A percentile compares a stretch with the other conserved stretches of the same genome.
These are phyloP conservation scores for Xestia c-nigrum DNA, from an alignment of 2,888 invertebrate species.

Conservation along the genomic window DNA sequence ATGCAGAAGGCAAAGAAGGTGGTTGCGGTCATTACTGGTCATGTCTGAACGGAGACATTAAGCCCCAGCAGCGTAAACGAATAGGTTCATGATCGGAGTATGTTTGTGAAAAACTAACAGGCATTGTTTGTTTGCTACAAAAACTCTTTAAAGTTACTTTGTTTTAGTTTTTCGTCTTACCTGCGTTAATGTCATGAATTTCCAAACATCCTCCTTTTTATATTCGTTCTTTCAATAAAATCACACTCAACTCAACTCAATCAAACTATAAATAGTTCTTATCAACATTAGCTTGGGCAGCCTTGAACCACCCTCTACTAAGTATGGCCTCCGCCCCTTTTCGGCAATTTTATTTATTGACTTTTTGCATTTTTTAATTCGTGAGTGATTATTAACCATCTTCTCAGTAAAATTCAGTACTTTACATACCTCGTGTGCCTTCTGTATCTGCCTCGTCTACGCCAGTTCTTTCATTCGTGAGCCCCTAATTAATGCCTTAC, in stretches of 20 bases:
- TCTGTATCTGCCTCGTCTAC: conserved; percentile 11
- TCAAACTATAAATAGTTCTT: background rate
- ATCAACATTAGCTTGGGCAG: background rate
- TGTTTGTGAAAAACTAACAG: background rate
- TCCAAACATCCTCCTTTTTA: background rate
- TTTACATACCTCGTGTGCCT: conserved; percentile 7
- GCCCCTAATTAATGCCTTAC: conserved; percentile 62
- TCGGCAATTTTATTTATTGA: background rate
- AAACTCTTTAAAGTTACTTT: background rate
- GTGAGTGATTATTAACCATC: background rate
- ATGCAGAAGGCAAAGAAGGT: conserved; percentile 27
- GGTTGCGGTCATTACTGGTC: background rate
- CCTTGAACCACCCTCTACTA: background rate
- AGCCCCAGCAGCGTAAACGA: background rate
- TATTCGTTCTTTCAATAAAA: background rate
- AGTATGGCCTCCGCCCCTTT: background rate
- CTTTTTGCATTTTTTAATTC: background rate
- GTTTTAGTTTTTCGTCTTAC: background rate
- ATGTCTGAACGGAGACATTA: background rate
- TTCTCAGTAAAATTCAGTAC: background rate
- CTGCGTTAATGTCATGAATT: background rate
- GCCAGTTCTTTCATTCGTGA: conserved; percentile 44
- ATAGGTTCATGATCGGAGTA: background rate
- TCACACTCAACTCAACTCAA: too few relatives aligned
- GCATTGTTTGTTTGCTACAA: background rate